A percentile compares a stretch with the other conserved stretches of the same genome.
Evolutionary conservation across 2,113 vertebrate genomes (phyloP).

Genomic region (Pseudonaja textilis): DNA sequence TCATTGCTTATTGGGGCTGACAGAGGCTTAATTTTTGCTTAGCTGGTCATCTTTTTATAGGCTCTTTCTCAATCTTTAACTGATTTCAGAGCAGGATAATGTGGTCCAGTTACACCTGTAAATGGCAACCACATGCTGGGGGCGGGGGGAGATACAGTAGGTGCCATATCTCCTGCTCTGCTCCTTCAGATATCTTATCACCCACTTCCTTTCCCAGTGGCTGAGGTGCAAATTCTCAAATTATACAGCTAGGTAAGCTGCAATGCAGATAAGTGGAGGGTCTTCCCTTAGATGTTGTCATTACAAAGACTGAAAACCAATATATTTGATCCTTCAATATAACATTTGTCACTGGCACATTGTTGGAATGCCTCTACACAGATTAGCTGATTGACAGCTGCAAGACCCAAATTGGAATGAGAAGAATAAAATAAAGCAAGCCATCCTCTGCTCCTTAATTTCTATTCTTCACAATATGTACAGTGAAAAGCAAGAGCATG

Average conservation of each 20-base stretch:
- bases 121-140: conserved; percentile 14
- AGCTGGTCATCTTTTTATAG: conserved; percentile 24
- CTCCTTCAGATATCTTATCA: neutral
- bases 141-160: accelerated
- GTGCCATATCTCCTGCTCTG: neutral
- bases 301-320: neutral
- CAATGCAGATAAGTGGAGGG: neutral
- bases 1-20: conserved; percentile 35
- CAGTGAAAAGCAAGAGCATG: too few species aligned
- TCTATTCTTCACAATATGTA: neutral
- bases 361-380: neutral
- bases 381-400: too few species aligned
- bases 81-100: neutral
- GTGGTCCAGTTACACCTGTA: neutral
- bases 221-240: neutral
- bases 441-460: neutral
- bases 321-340: neutral
- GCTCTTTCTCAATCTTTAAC: neutral
- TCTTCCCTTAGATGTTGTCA: neutral
- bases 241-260: neutral
- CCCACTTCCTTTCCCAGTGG: neutral
- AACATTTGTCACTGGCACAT: neutral
- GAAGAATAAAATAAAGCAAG: neutral
- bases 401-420: neutral
- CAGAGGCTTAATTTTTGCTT: conserved; percentile 21